Evolutionary conservation across 92 coral and sea anemone species (phyloP), one percentile per base, ranked within the genome.

Genomic region (Umimayanthus kanabou): DNA sequence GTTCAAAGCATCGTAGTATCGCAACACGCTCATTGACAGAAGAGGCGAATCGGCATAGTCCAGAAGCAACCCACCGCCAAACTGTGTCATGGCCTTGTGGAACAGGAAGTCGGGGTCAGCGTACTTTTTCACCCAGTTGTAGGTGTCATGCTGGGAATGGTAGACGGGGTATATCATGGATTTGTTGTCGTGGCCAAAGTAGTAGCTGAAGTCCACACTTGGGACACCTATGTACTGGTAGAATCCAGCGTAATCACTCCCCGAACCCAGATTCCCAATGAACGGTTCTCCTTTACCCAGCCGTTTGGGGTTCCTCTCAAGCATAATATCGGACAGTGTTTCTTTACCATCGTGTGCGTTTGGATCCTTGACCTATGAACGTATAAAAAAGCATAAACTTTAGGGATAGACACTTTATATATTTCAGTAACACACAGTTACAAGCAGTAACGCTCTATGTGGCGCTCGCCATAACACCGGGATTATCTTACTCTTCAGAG

Each of bases 141-240:
- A 93, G 2, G 96, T 93, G 65, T 93, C 96, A 33, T 93, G 96
- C 87, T 89, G 90, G 37, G 96, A 89, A 88, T 93, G 94, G 88
- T 93, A 93, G 69, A 93, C 96, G 13, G 96, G 96, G 85, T 93
- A 93, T 25, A 79, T 69, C 22, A 90, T 66, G 69, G 88, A 43
- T 30, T 66, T 91, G 89, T 82, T 86, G 13, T 89, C 78, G 90
- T 87, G 70, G 6, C 92, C 93, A 50, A 88, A 93, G 74, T 77
- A 82, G 83, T 93, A 93, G 37, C 88, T 71, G 91, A 86, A 89
- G 64, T 90, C 92, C 39, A 92, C 88, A 73, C 94, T 90, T 16
- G 95, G 93, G 30, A 93, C 91, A 15, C 95, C 95, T 82, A 93
- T 81, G 79, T 88, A 89, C 37, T 93, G 95, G 72, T 93, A 93